Base-by-base conservation (phyloP, 2,113 vertebrate genomes). In the Myotis yumanensis region DNA sequence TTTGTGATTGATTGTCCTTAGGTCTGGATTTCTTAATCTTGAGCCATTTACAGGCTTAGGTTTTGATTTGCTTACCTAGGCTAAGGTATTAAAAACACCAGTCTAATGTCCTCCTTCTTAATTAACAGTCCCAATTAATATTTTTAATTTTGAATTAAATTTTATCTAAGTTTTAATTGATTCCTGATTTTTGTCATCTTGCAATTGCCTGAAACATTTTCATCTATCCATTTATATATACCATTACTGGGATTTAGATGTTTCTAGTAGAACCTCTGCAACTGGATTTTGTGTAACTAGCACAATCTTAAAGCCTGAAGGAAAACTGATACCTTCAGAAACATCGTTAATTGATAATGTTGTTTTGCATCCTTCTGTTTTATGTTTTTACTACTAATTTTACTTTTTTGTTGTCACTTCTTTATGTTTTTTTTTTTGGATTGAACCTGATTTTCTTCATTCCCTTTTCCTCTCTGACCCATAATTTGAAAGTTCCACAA, bases 111-210 rank as follows among this genome's bases (percentile, higher is more conserved):
- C 12, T 54, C 30, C 23, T 54, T 57, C 25, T 66, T 80, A 40
- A 80, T 86, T 71, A 40, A 32, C 16, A 72, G 6, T 66, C 5
- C 7, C 46, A 59, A 76, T 59, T 94, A 81, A 83, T 66, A 15
- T 5, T 72, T 93, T 89, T 66, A 77, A 86, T 72, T 80, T 79
- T 82, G 14, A 95, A 94, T 66, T 87, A n/a, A 48, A 52, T 59
- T 77, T 86, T 59, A 59, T n/a, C 11, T 51, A 68, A 51, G 11
- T 84, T 86, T 83, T 69, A 85, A 77, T 81, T 82, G 11, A 89
- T 73, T n/a, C 10, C 17, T 94, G n/a, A 11, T 89, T 81, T 68
- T 77, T 87, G 20, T 92, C 46, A 86, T n/a, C 71, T 71, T 92
- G 9, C 25, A 54, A 79, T 37, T 82, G 10, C 48, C 52, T 89